A percentile compares a stretch with the other conserved stretches of the same genome.
phyloP scores from a whole-genome alignment of 2,888 invertebrate genomes.

The Trissolcus brochymenae region DNA sequence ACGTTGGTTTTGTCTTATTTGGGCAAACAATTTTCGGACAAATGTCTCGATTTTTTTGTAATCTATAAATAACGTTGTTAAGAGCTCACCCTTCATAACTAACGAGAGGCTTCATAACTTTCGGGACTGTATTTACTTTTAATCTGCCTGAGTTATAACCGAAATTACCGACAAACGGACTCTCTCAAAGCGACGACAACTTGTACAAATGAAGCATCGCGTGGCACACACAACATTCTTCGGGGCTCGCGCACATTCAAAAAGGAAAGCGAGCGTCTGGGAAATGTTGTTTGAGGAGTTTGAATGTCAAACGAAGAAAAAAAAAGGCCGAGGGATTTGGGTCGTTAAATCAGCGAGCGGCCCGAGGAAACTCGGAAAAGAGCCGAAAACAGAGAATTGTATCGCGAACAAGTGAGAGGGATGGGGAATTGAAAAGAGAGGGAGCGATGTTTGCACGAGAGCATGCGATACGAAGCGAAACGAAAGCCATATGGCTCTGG shows the following conservation, averaged over 20 bases:
- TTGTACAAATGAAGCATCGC: conserved; percentile 56
- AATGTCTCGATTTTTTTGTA: conserved; percentile 22
- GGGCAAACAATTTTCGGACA: conserved; percentile 27
- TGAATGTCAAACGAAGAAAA: conserved; percentile 36
- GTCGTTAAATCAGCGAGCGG: conserved; percentile 46
- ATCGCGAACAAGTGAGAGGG: conserved; percentile 13
- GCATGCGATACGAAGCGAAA: conserved; percentile 40
- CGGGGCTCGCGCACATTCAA: conserved; percentile 26
- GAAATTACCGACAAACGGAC: conserved; percentile 53
- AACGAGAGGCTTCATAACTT: conserved; percentile 48
- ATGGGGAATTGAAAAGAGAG: background rate
- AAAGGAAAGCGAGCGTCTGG: conserved; percentile 46
- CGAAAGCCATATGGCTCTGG: conserved; percentile 53
- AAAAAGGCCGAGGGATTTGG: conserved; percentile 32
- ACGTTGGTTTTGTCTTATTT: conserved; percentile 19
- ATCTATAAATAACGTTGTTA: conserved; percentile 57
- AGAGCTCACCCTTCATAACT: conserved; percentile 52
- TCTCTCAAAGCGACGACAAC: conserved; percentile 55
- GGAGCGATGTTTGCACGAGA: conserved; percentile 34
- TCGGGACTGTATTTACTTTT: conserved; percentile 57
- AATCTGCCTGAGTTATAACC: conserved; percentile 57
- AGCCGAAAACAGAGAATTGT: conserved; percentile 15
- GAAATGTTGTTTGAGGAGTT: conserved; percentile 51
- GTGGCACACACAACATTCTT: conserved; percentile 46
- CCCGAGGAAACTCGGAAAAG: conserved; percentile 19